phyloP scores from a whole-genome alignment of 2,113 vertebrate genomes.

The Perca fluviatilis region DNA sequence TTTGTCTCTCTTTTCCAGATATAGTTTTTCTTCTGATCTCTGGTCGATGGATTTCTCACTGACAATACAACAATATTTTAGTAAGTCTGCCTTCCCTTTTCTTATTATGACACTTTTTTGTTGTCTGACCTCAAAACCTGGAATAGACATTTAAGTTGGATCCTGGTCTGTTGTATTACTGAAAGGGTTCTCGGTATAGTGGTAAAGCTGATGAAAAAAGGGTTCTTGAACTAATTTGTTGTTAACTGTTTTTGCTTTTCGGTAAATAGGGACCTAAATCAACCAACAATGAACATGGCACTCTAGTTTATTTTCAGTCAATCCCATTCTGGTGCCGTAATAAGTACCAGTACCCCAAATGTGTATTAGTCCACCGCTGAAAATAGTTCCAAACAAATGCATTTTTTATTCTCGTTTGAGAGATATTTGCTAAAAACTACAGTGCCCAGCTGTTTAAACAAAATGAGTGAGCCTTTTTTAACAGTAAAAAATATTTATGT shows the following conservation, averaged over 20 bases:
- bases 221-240: background rate
- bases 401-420: background rate
- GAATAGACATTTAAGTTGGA: background rate
- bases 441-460: background rate
- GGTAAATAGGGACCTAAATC: background rate
- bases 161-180: background rate
- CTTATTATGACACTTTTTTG: background rate
- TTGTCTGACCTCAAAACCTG: background rate
- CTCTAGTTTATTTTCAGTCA: background rate
- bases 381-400: background rate
- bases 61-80: constrained; percentile 72
- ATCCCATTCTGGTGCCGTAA: background rate
- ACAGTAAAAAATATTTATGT: background rate
- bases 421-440: background rate
- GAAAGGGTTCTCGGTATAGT: background rate
- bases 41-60: constrained; percentile 81
- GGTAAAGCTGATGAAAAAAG: background rate
- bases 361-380: background rate
- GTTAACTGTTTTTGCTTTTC: background rate
- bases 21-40: constrained; percentile 63
- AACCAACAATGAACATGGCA: no score
- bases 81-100: constrained; percentile 62
- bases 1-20: constrained; percentile 57
- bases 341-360: background rate
- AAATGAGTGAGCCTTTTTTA: background rate